phyloP scores from a whole-genome alignment of 2,113 vertebrate species.

The Tragelaphus buxtoni region DNA sequence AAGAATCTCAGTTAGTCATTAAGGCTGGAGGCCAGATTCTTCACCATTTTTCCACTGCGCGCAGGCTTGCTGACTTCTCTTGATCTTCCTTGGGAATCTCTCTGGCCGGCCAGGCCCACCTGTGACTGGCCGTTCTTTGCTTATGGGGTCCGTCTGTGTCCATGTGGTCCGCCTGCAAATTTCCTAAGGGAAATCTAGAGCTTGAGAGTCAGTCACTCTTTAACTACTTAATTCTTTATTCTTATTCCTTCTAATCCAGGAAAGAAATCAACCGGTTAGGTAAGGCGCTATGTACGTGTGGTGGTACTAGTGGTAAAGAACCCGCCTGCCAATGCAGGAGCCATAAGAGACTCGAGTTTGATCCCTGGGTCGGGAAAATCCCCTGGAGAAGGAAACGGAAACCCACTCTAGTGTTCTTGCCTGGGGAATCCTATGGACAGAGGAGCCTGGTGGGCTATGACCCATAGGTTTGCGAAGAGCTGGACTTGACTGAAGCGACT shows the following conservation, averaged over 20 bases:
- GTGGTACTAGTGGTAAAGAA: neutral
- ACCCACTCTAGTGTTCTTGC: neutral
- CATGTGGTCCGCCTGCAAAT: neutral
- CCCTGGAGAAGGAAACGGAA: neutral
- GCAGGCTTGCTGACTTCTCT: neutral
- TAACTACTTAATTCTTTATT: neutral
- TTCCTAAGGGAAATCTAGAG: neutral
- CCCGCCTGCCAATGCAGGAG: neutral
- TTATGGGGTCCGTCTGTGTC: neutral
- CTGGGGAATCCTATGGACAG: neutral
- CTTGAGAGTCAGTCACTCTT: neutral
- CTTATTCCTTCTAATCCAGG: neutral
- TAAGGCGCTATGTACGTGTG: rapidly evolving
- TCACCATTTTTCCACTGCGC: neutral
- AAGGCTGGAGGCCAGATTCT: neutral
- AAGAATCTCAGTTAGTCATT: neutral
- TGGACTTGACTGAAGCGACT: neutral
- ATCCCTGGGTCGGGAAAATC: neutral
- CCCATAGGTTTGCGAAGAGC: neutral
- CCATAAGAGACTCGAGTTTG: rapidly evolving
- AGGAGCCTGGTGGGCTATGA: neutral
- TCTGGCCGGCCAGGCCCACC: neutral
- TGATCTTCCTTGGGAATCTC: neutral
- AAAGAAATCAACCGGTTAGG: neutral
- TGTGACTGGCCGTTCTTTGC: neutral